A percentile compares a stretch with the other conserved stretches of the same genome.
phyloP scores from a whole-genome alignment of 1,140 invertebrate species.

The Linepithema humile region DNA sequence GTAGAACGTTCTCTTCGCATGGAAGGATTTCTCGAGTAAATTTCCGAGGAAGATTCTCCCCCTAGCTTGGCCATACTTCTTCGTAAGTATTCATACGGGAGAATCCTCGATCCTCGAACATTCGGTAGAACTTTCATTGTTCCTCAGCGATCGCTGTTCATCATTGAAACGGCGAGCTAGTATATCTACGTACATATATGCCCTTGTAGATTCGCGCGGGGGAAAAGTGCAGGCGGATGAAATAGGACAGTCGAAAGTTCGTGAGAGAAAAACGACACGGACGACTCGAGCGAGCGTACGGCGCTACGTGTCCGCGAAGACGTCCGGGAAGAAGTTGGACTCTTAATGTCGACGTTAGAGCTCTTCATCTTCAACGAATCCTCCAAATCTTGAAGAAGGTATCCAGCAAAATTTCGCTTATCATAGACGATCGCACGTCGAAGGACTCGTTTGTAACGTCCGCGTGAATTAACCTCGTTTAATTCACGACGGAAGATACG shows the following conservation, averaged over 20 bases:
- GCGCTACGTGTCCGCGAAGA: slow-evolving; percentile 64
- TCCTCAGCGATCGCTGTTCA: slow-evolving; percentile 54
- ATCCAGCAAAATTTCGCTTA: slow-evolving; percentile 16
- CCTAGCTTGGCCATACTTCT: slow-evolving; percentile 32
- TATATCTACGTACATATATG: slow-evolving; percentile 33
- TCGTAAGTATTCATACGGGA: slow-evolving; percentile 19
- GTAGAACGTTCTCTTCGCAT: not conserved
- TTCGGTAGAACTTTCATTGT: slow-evolving; percentile 69
- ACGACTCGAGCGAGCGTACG: slow-evolving; percentile 17
- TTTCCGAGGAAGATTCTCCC: slow-evolving; percentile 23
- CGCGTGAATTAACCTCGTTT: not conserved
- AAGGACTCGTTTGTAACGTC: slow-evolving; percentile 32
- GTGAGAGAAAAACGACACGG: slow-evolving; percentile 56
- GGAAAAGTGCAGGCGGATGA: not conserved
- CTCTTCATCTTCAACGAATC: slow-evolving; percentile 65
- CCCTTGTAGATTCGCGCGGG: not conserved
- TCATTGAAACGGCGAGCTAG: slow-evolving; percentile 29
- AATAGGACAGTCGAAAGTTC: slow-evolving; percentile 49
- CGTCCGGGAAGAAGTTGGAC: slow-evolving; percentile 61
- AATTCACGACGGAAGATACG: slow-evolving; percentile 4
- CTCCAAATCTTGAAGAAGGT: not conserved
- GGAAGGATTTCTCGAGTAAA: slow-evolving; percentile 39
- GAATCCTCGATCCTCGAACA: slow-evolving; percentile 52
- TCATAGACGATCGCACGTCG: slow-evolving; percentile 16
- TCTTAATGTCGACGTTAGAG: slow-evolving; percentile 65